phyloP scores from a whole-genome alignment of 2,888 invertebrate genomes.

The Strigamia transsilvanica region DNA sequence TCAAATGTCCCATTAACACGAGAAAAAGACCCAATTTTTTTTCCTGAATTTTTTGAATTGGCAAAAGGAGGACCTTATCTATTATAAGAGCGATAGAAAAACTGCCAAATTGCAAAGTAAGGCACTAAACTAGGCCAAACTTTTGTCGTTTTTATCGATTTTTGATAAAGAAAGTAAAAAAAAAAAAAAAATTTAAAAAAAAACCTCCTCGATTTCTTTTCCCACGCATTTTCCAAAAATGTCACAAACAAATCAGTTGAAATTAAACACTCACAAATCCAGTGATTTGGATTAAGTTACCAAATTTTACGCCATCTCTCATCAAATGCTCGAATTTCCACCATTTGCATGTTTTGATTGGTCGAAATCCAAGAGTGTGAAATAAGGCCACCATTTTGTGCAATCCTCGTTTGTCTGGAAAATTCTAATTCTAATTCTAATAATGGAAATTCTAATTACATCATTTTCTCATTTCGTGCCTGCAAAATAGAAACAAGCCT shows the following conservation, averaged over 20 bases:
- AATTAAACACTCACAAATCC: background rate
- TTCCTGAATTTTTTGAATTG: background rate
- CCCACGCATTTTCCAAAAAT: background rate
- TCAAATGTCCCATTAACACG: background rate
- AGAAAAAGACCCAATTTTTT: background rate
- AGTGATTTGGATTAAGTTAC: background rate
- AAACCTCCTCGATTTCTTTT: background rate
- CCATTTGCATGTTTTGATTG: too few species aligned
- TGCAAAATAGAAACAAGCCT: too few species aligned
- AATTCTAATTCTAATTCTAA: too few species aligned
- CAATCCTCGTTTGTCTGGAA: too few species aligned
- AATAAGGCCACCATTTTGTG: too few species aligned
- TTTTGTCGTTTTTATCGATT: constrained; percentile 39
- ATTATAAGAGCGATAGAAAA: constrained; percentile 12
- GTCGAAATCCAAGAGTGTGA: too few species aligned
- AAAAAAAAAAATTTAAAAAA: too few species aligned
- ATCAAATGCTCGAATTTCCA: too few species aligned
- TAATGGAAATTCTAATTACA: too few species aligned
- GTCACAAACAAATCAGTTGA: background rate
- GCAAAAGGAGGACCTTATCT: constrained; percentile 1
- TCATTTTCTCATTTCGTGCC: too few species aligned
- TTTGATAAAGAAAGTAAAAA: constrained; percentile 6
- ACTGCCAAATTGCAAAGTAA: constrained; percentile 33
- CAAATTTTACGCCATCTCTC: too few species aligned
- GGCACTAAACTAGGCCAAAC: constrained; percentile 25